phyloP scores from a whole-genome alignment of 2,797 vertebrate genomes.

The Enteromius anoplus region DNA sequence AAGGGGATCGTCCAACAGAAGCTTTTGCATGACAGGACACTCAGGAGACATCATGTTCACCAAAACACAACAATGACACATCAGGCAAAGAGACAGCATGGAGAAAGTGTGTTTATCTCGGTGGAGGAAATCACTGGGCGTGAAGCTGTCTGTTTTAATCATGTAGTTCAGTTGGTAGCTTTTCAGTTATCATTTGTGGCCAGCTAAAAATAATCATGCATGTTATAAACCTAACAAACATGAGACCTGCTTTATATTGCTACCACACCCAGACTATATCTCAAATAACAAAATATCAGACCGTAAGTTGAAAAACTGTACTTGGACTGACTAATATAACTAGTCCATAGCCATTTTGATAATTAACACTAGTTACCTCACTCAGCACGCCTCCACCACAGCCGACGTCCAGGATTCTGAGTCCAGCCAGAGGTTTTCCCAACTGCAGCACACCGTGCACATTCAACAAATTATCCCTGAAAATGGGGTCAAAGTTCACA shows the following conservation, averaged over 20 bases:
- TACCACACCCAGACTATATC: conserved; percentile 69
- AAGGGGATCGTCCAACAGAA: background rate
- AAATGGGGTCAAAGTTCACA: conserved; percentile 44
- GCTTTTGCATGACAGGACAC: conserved; percentile 52
- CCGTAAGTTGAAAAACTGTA: background rate
- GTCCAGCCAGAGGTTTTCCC: conserved; percentile 84
- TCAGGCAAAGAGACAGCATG: conserved; percentile 34
- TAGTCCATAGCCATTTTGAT: background rate
- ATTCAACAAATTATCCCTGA: conserved; percentile 91
- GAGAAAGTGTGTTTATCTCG: conserved; percentile 46
- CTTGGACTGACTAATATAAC: background rate
- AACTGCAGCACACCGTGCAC: conserved; percentile 71
- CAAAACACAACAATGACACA: conserved; percentile 50
- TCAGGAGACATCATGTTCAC: conserved; percentile 54
- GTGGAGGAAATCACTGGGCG: conserved; percentile 53
- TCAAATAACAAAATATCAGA: conserved; percentile 40
- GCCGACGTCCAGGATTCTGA: conserved; percentile 90
- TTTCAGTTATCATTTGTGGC: conserved; percentile 58
- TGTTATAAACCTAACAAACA: conserved; percentile 63
- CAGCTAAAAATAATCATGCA: conserved; percentile 45
- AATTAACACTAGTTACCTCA: conserved; percentile 78
- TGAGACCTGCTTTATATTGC: conserved; percentile 66
- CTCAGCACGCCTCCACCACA: conserved; percentile 93
- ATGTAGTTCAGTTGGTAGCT: conserved; percentile 61
- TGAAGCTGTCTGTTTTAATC: conserved; percentile 73